These are phyloP conservation scores for Erannis defoliaria DNA, from an alignment of 2,888 invertebrate genomes.

Conservation along the genomic window DNA sequence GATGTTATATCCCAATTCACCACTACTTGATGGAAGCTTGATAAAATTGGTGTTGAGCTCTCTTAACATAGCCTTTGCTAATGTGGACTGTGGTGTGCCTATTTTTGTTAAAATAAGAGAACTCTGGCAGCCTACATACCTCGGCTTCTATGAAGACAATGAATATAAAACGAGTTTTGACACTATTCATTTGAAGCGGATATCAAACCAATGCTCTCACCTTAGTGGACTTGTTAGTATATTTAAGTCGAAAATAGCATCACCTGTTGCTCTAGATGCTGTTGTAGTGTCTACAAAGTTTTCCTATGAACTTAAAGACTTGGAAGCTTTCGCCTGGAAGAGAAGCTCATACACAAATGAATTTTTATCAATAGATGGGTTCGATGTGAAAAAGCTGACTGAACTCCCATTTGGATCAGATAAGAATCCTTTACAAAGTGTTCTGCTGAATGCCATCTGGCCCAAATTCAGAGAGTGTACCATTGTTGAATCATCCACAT, in stretches of 20 bases:
- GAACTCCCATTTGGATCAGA: conserved; percentile 94
- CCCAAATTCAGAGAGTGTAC: conserved; percentile 94
- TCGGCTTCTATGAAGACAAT: conserved; percentile 93
- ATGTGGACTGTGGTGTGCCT: conserved; percentile 93
- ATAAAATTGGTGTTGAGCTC: conserved; percentile 94
- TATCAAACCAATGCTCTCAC: conserved; percentile 93
- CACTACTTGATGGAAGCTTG: conserved; percentile 89
- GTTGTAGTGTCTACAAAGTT: conserved; percentile 91
- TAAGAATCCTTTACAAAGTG: conserved; percentile 92
- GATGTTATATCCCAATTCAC: conserved; percentile 89
- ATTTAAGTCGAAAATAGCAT: conserved; percentile 96
- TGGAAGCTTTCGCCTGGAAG: conserved; percentile 88
- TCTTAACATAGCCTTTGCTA: conserved; percentile 92
- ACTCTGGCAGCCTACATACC: conserved; percentile 92
- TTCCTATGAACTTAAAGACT: conserved; percentile 89
- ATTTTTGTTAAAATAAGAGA: conserved; percentile 95
- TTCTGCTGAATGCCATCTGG: conserved; percentile 94
- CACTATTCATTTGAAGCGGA: conserved; percentile 93
- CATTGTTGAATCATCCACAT: conserved; percentile 94
- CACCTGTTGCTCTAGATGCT: conserved; percentile 87
- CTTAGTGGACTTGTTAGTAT: conserved; percentile 93
- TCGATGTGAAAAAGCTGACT: conserved; percentile 78
- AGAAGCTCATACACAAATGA: conserved; percentile 80
- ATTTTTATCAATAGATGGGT: conserved; percentile 79
- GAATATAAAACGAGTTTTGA: conserved; percentile 94